These are phyloP conservation scores for Carassius auratus DNA, from an alignment of 2,113 vertebrate species.

Conservation along the genomic window DNA sequence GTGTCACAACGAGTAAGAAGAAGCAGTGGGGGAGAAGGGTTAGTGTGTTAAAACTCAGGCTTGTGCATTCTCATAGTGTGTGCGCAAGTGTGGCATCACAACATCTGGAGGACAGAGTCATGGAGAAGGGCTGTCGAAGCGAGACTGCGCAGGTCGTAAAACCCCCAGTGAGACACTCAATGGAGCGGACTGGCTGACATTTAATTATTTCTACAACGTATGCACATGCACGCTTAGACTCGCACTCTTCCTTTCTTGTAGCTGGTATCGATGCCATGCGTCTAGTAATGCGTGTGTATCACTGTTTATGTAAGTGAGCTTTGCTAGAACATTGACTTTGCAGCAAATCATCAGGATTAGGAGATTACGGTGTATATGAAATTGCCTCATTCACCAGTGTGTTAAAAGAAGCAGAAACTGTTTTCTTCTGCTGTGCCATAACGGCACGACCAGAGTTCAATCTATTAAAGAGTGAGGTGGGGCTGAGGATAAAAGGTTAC, in stretches of 20 bases:
- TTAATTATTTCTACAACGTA: constrained; percentile 71
- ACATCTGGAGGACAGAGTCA: constrained; percentile 58
- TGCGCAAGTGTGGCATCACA: constrained; percentile 22
- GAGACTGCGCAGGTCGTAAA: constrained; percentile 60
- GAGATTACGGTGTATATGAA: constrained; percentile 33
- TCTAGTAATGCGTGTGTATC: constrained; percentile 22
- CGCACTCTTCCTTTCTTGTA: constrained; percentile 5
- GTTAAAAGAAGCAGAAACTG: constrained; percentile 26
- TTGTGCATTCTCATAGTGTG: constrained; percentile 15
- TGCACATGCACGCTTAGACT: constrained; percentile 36
- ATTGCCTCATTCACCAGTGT: neutral
- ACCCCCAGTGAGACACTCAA: constrained; percentile 63
- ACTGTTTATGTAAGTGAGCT: constrained; percentile 24
- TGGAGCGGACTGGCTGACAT: constrained; percentile 61
- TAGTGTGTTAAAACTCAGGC: neutral
- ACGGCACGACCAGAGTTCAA: neutral
- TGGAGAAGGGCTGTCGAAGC: constrained; percentile 55
- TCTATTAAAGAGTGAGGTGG: neutral
- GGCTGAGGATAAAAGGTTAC: constrained; percentile 4
- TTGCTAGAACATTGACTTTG: constrained; percentile 5
- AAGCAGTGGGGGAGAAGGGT: constrained; percentile 30
- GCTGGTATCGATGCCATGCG: neutral
- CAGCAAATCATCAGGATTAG: constrained; percentile 48
- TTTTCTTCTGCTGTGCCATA: neutral
- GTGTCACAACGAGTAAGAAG: constrained; percentile 49